Evolutionary conservation across 2,797 vertebrate genomes (phyloP).

Genomic region (Helarctos malayanus): DNA sequence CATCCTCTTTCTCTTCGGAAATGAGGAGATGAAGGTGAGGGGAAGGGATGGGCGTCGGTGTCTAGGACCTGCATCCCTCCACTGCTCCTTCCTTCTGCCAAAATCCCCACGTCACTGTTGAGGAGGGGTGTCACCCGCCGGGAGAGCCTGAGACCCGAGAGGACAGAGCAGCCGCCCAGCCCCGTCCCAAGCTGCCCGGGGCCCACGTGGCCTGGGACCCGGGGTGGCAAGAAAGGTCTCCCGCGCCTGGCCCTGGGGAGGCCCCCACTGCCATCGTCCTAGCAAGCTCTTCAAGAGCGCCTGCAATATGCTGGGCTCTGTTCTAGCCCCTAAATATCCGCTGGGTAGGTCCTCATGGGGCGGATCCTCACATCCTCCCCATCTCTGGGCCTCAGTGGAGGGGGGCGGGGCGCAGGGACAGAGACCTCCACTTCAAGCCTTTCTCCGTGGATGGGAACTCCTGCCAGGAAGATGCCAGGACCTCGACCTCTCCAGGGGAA

Average conservation of each 20-base stretch:
- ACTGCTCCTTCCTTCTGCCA: not conserved
- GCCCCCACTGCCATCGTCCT: rapidly evolving
- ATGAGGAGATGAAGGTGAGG: slow-evolving; percentile 82
- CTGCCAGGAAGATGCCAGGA: not conserved
- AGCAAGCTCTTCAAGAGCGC: rapidly evolving
- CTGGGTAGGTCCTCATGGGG: not conserved
- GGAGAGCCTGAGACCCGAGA: not conserved
- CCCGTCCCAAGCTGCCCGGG: not conserved
- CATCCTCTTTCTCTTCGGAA: slow-evolving; percentile 85
- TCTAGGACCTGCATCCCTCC: not conserved
- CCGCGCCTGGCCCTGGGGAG: not conserved
- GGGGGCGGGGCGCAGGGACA: no score
- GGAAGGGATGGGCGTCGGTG: rapidly evolving
- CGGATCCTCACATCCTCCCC: not conserved
- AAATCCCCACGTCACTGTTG: not conserved
- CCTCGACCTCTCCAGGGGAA: not conserved
- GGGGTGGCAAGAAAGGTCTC: rapidly evolving
- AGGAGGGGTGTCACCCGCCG: rapidly evolving
- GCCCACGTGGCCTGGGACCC: not conserved
- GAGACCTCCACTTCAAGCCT: not conserved
- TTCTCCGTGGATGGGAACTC: not conserved
- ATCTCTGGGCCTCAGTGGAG: no score
- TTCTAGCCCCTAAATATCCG: not conserved
- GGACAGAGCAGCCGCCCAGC: not conserved
- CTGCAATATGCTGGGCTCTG: not conserved